Percentiles rank a stretch among this genome's conserved stretches.
Evolutionary conservation across 2,888 invertebrate genomes (phyloP).

Genomic region (Andrena bicolor): DNA sequence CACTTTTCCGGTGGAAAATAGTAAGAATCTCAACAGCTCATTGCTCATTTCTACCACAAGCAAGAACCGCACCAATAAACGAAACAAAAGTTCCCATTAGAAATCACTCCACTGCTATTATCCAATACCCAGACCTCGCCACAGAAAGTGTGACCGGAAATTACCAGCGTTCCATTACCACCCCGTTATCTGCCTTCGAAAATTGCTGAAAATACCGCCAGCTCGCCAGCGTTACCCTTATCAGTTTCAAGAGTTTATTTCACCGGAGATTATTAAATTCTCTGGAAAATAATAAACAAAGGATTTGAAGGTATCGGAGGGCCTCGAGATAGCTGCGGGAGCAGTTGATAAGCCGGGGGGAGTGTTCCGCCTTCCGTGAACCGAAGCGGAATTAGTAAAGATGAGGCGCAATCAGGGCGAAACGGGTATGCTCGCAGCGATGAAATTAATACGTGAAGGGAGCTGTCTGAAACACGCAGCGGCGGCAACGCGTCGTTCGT

Average conservation of each 20-base stretch:
- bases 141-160: not conserved
- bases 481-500: constrained; percentile 2
- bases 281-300: constrained; percentile 14
- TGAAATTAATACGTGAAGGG: constrained; percentile 71
- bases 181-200: not conserved
- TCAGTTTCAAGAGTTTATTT: not conserved
- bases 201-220: not conserved
- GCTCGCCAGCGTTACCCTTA: not conserved
- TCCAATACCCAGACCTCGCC: not conserved
- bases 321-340: constrained; percentile 10
- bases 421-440: constrained; percentile 55
- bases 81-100: not conserved
- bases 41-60: no score
- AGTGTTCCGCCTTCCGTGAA: constrained; percentile 11
- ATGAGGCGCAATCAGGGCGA: constrained; percentile 19
- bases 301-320: not conserved
- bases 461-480: constrained; percentile 63
- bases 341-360: constrained; percentile 21
- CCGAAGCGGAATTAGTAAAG: constrained; percentile 17
- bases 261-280: constrained; percentile 13
- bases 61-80: not conserved
- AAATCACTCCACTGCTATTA: not conserved
- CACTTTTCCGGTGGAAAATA: no score
- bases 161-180: not conserved
- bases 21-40: no score